Base-by-base conservation (phyloP, 2,797 vertebrate genomes). In the Clarias pachynema region DNA sequence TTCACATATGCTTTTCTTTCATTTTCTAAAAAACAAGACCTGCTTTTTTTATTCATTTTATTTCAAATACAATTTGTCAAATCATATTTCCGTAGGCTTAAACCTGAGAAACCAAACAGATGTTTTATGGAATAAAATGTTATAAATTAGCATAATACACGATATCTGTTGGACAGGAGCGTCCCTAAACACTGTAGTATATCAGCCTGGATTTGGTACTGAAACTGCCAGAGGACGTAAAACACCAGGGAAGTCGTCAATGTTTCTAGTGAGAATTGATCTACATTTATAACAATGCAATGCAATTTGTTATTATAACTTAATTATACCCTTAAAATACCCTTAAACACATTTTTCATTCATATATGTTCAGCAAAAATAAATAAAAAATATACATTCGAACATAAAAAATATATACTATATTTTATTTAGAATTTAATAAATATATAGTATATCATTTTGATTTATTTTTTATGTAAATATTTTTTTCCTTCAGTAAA, bases 71-170 rank as follows among this genome's bases (percentile, higher is more conserved):
- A 80, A 49, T 80, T 65, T 80, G 5, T 65, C 60, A 49, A 12
- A 29, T 49, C 4, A 66, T 80, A 49, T 49, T 66, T 53, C 26
- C 44, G 37, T 66, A 29, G 60, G 12, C n/a, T 49, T 29, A 26
- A 53, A 15, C 40, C 40, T 66, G n/a, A 49, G 37, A 53, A 66
- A 53, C 16, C 40, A 3, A 53, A 26, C 79, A 49, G 15, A 66
- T 65, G 60, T 80, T 26, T 65, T 66, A 66, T 80, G 40, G n/a
- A 66, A 22, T 53, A 49, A 29, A 80, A 65, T 1, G n/a, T 49
- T 29, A 80, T 66, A 80, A 80, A 80, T 80, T 66, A 80, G n/a
- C 40, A 49, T 8, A 26, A 63, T 63, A 44, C 37, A 63, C 9
- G 59, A 79, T 63, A 24, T 26, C 37, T 29, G 37, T 65, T 29